Base-by-base conservation (phyloP, 1,140 invertebrate species). In the Drosophila saltans region DNA sequence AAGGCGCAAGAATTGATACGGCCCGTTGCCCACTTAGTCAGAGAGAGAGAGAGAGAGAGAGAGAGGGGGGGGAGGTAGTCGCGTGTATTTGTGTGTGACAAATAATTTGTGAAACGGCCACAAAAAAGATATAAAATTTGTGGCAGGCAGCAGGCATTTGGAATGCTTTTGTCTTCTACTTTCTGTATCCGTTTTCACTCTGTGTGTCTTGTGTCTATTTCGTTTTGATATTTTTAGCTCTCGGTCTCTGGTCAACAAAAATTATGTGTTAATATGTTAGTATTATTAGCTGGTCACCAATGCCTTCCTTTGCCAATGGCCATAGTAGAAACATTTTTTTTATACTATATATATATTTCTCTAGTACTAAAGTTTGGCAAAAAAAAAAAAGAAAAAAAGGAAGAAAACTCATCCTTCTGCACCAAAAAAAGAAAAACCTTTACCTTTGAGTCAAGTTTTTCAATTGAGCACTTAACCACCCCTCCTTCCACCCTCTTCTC, bases 181-280 rank as follows among this genome's bases (percentile, higher is more conserved):
- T 52, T 52, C 45, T 24, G 45, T 48, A 16, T 48, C 79, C 40
- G 60, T 26, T 48, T n/a, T 45, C 43, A 16, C 59, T 40, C 33
- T 48, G n/a, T 52, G 33, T 62, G 30, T 24, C 6, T 58, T 33
- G 33, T 72, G 43, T 78, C 68, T 74, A 16, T 72, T 78, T 63
- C 69, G 69, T 68, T 69, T 62, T 48, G 55, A 30, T 79, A 61
- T 64, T 78, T 79, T 72, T 79, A 39, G 66, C 74, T 72, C 67
- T 71, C 68, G 81, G 68, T 64, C 64, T 63, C 72, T 78, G 81
- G 78, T 78, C 45, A 21, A 82, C 58, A 77, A 59, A 67, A 86
- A 86, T 86, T 86, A 86, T 86, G 83, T 86, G 83, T 86, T 86
- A 86, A 86, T 86, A 86, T 86, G 76, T 83, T 86, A 77, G 83